These are phyloP conservation scores for Diadumene lineata DNA, from an alignment of 92 coral and sea anemone genomes.

Conservation along the genomic window DNA sequence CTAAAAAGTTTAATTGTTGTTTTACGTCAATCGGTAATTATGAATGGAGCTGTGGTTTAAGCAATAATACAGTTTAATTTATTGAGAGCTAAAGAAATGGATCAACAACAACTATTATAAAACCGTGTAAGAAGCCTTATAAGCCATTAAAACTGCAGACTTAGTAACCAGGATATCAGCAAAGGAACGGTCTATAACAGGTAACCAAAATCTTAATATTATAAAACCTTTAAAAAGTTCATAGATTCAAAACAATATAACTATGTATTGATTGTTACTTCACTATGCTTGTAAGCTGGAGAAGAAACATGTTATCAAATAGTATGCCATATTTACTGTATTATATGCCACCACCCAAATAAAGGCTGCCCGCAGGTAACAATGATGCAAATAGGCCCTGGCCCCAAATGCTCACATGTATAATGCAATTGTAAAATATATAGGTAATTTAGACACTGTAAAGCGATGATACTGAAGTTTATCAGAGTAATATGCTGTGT, in stretches of 20 bases:
- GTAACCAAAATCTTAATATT: neutral
- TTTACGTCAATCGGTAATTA: neutral
- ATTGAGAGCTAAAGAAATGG: neutral
- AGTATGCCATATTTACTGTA: neutral
- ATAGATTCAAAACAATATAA: neutral
- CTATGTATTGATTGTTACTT: neutral
- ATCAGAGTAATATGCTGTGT: too few relatives aligned
- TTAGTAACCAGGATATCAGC: neutral
- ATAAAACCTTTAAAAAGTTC: neutral
- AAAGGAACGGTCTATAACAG: neutral
- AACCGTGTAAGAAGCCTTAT: neutral
- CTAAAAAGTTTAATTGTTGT: neutral
- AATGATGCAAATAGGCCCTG: too few relatives aligned
- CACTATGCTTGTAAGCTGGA: neutral
- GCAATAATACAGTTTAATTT: constrained; percentile 6
- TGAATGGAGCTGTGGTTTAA: neutral
- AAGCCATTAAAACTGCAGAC: neutral
- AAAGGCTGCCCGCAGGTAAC: too few relatives aligned
- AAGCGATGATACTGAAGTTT: neutral
- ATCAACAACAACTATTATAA: neutral
- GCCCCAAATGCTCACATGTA: too few relatives aligned
- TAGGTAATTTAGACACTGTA: neutral
- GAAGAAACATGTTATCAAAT: neutral
- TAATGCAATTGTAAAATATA: too few relatives aligned
- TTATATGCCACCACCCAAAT: too few relatives aligned